A percentile compares a stretch with the other conserved stretches of the same genome.
Conservation (phyloP, 2,888 invertebrate genomes). For the Leptopilina syphax region DNA sequence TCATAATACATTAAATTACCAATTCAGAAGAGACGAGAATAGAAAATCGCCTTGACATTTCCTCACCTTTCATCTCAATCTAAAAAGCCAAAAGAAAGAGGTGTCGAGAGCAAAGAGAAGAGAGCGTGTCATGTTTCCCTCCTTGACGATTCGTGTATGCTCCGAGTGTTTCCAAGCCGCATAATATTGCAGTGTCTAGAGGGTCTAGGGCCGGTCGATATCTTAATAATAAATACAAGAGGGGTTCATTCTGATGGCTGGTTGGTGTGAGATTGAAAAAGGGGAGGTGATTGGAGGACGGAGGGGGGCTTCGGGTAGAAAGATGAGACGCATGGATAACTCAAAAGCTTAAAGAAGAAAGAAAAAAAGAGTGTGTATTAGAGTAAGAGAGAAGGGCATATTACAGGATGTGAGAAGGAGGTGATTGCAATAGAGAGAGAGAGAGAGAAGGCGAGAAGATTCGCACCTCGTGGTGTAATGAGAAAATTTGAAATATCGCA, state of each 20-base stretch:
- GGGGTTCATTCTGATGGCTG: slow-evolving; percentile 72
- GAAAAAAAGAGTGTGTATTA: slow-evolving; percentile 31
- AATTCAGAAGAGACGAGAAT: too few relatives aligned
- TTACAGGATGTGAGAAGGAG: slow-evolving; percentile 46
- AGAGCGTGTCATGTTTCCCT: slow-evolving; percentile 4
- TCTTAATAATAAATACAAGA: slow-evolving; percentile 77
- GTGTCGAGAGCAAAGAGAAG: slow-evolving; percentile 10
- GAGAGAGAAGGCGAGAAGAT: slow-evolving; percentile 62
- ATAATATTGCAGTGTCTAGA: slow-evolving; percentile 62
- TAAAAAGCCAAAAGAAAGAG: neutral
- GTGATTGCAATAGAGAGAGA: slow-evolving; percentile 31
- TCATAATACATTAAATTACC: too few relatives aligned
- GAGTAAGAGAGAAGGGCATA: slow-evolving; percentile 31
- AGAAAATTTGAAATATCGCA: slow-evolving; percentile 77
- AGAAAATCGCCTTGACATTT: slow-evolving; percentile 7
- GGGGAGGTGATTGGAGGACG: slow-evolving; percentile 65
- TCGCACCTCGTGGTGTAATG: slow-evolving; percentile 76
- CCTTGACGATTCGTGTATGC: slow-evolving; percentile 47
- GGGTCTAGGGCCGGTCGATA: slow-evolving; percentile 73
- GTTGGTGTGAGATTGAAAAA: slow-evolving; percentile 74
- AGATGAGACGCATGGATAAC: slow-evolving; percentile 3
- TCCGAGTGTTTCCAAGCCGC: slow-evolving; percentile 54
- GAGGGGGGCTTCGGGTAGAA: slow-evolving; percentile 27
- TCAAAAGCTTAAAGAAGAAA: slow-evolving; percentile 18
- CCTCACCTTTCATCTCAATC: neutral